Percentiles rank a stretch among this genome's conserved stretches.
These are phyloP conservation scores for Paramormyrops hopkinsi DNA, from an alignment of 2,797 vertebrate species.

Conservation along the genomic window DNA sequence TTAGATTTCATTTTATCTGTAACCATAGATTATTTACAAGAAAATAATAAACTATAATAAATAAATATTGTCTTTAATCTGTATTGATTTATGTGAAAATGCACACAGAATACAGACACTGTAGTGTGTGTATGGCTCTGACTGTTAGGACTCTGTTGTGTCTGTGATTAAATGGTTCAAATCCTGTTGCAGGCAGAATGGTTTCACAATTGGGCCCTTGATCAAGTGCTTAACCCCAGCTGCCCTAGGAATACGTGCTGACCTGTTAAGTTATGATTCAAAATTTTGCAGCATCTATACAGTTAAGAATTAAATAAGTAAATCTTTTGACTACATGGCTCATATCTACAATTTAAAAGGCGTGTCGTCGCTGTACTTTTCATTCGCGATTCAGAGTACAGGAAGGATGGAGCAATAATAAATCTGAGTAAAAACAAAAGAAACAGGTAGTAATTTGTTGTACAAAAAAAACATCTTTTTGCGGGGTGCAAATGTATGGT, in stretches of 20 bases:
- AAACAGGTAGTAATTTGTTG: background rate
- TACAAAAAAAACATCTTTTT: background rate
- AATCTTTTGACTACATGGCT: background rate
- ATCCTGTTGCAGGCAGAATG: background rate
- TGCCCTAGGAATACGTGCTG: background rate
- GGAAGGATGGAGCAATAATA: background rate
- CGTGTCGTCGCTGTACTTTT: background rate
- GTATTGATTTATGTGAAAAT: background rate
- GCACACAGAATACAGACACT: background rate
- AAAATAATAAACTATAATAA: background rate
- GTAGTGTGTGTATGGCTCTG: background rate
- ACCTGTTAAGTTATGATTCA: background rate
- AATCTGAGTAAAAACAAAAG: background rate
- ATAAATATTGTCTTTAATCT: background rate
- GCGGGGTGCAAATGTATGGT: background rate
- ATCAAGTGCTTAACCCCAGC: background rate
- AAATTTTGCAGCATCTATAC: background rate
- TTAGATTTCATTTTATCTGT: background rate
- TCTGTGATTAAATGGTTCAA: background rate
- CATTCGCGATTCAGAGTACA: background rate
- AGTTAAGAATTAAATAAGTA: background rate
- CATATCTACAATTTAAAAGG: background rate
- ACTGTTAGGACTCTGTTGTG: background rate
- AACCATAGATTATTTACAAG: background rate
- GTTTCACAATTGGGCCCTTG: background rate